Base-by-base conservation (phyloP, 2,113 vertebrate species). In the Epinephelus cyanopodus region DNA sequence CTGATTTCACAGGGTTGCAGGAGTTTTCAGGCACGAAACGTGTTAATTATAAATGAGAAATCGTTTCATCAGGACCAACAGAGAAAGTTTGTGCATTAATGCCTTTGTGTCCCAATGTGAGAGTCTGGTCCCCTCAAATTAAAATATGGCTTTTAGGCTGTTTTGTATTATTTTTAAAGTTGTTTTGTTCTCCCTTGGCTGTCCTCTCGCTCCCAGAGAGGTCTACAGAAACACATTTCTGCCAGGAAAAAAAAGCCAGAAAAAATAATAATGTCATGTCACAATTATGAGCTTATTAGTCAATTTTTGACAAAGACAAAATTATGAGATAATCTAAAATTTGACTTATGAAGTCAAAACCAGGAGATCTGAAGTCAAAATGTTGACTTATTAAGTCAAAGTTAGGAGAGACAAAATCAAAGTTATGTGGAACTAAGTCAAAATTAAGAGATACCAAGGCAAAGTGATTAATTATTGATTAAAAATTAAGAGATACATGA, bases 1-100 rank as follows among this genome's bases (percentile, higher is more conserved):
- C 19, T 53, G 67, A 74, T 77, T 83, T 70, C 79, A 70, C 48
- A n/a, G 50, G 57, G 29, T 63, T 79, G 61, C 62, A 62, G 13
- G 37, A 19, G 58, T 62, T 77, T 82, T 54, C 15, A 63, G n/a
- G 4, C 7, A 3, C 60, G 56, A 25, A 33, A 12, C 58, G 10
- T 47, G 15, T 86, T 61, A 66, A 73, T 70, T 84, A 74, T 87
- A 23, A 18, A 81, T 81, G 47, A 71, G 23, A 33, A 27, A 42
- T 25, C 0, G 13, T 77, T 72, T 78, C 45, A 54, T 79, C 27
- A 5, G 7, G 3, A 18, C 48, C 33, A 5, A n/a, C 10, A 48
- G 17, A 53, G 57, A 70, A 39, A 1, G 57, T 27, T 68, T 45
- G 11, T 15, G 18, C n/a, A 3, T 64, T 74, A 19, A 70, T 27